Conservation (phyloP, 2,797 vertebrate species). For the Tragopan temminckii region DNA sequence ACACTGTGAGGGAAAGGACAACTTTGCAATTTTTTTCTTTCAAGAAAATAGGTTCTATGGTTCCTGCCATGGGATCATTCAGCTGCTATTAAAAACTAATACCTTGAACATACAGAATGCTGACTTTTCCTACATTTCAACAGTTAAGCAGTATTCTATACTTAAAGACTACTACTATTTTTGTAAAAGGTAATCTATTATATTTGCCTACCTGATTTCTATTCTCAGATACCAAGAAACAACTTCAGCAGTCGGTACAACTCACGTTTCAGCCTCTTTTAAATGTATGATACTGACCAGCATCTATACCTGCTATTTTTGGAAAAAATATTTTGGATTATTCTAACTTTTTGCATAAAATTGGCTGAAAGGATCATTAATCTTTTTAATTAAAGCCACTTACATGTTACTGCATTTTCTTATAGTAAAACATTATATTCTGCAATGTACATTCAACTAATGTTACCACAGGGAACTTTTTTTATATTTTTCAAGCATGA, state of each 20-base stretch:
- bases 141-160: slow-evolving; percentile 86
- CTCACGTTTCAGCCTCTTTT: slow-evolving; percentile 78
- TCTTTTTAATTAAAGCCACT: slow-evolving; percentile 81
- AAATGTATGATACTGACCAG: slow-evolving; percentile 80
- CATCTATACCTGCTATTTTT: slow-evolving; percentile 82
- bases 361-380: slow-evolving; percentile 81
- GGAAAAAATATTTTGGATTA: slow-evolving; percentile 82
- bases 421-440: slow-evolving; percentile 80
- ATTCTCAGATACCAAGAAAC: slow-evolving; percentile 78
- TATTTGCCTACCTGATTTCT: slow-evolving; percentile 83
- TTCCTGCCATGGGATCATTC: slow-evolving; percentile 83
- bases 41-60: slow-evolving; percentile 83
- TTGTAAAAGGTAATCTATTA: slow-evolving; percentile 84
- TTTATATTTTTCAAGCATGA: slow-evolving; percentile 79
- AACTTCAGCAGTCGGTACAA: slow-evolving; percentile 84
- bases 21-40: slow-evolving; percentile 78
- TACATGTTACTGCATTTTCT: slow-evolving; percentile 81
- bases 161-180: slow-evolving; percentile 89
- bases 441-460: slow-evolving; percentile 76
- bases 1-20: slow-evolving; percentile 83
- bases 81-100: slow-evolving; percentile 89
- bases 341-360: slow-evolving; percentile 82
- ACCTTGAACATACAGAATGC: slow-evolving; percentile 87
- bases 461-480: slow-evolving; percentile 68
- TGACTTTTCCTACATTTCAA: slow-evolving; percentile 86